phyloP scores from a whole-genome alignment of 2,797 vertebrate genomes.

The Podarcis lilfordi region DNA sequence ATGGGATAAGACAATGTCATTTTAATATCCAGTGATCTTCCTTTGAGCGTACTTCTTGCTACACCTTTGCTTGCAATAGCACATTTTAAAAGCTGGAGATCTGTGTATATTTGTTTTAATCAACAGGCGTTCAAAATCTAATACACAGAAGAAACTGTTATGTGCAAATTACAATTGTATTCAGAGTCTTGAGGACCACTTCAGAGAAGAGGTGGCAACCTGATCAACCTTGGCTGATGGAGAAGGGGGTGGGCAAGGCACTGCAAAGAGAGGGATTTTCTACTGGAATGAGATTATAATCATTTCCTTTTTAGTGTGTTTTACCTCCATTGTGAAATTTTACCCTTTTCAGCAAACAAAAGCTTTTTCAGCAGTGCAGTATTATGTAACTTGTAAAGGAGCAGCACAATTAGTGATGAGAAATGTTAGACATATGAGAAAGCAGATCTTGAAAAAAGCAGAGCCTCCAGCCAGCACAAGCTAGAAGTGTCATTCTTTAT shows the following conservation, averaged over 20 bases:
- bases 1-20: background rate
- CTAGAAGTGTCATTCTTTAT: background rate
- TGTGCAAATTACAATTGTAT: background rate
- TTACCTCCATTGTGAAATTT: background rate
- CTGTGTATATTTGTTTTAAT: background rate
- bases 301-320: background rate
- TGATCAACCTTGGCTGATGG: background rate
- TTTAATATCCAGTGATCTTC: background rate
- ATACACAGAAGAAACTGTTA: background rate
- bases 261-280: background rate
- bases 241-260: background rate
- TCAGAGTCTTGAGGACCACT: background rate
- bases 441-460: background rate
- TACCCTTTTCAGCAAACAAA: constrained; percentile 1
- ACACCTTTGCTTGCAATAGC: background rate
- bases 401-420: background rate
- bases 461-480: background rate
- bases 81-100: background rate
- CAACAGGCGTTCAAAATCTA: background rate
- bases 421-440: background rate
- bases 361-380: background rate
- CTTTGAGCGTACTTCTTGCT: background rate
- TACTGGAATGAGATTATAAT: background rate
- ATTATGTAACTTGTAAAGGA: background rate
- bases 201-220: background rate